Conservation (phyloP, 1,140 invertebrate species). For the Carposina sasakii region DNA sequence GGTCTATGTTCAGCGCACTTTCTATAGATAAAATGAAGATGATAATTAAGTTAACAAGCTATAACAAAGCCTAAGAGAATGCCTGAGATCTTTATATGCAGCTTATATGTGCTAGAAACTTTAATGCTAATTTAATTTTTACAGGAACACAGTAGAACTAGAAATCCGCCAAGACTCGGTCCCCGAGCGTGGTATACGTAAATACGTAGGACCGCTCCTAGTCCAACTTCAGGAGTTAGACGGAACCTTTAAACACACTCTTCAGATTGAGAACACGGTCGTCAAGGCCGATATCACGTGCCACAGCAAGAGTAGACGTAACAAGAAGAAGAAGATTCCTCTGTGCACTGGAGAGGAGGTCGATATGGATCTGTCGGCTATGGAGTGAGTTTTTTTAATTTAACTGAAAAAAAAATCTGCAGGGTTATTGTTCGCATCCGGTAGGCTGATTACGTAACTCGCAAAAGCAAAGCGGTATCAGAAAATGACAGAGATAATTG, state of each 20-base stretch:
- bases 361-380: slow-evolving; percentile 97
- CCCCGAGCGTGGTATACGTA: slow-evolving; percentile 85
- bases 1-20: too few species aligned
- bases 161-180: slow-evolving; percentile 94
- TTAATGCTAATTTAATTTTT: too few species aligned
- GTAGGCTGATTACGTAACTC: too few species aligned
- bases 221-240: slow-evolving; percentile 97
- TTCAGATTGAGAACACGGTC: slow-evolving; percentile 96
- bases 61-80: too few species aligned
- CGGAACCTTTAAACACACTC: slow-evolving; percentile 97
- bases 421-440: too few species aligned
- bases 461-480: too few species aligned
- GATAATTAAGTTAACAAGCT: too few species aligned
- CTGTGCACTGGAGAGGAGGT: slow-evolving; percentile 98
- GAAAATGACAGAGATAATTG: too few species aligned
- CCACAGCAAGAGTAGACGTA: slow-evolving; percentile 96
- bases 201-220: slow-evolving; percentile 93
- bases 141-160: slow-evolving; percentile 95
- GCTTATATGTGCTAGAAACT: too few species aligned
- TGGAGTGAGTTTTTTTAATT: slow-evolving; percentile 84
- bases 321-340: slow-evolving; percentile 99
- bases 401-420: neutral
- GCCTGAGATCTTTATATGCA: too few species aligned
- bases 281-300: slow-evolving; percentile 98
- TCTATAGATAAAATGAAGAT: too few species aligned